Conservation (phyloP, 2,113 vertebrate species). For the Proteles cristata region DNA sequence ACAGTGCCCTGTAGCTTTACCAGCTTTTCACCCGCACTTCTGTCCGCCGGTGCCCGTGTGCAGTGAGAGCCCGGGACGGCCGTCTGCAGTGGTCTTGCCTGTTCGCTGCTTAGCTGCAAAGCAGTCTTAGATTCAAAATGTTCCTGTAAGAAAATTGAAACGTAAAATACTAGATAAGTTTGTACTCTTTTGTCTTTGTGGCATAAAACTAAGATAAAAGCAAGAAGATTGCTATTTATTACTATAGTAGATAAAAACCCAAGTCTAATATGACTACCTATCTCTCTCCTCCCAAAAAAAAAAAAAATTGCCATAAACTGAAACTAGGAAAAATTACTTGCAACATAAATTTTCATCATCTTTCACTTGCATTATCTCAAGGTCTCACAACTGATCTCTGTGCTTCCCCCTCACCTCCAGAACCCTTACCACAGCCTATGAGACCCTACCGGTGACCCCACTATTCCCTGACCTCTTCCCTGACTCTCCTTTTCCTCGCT, state of each 20-base stretch:
- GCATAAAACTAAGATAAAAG: not conserved
- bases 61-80: not conserved
- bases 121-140: not conserved
- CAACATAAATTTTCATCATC: not conserved
- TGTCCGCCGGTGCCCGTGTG: not conserved
- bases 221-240: slow-evolving; percentile 41
- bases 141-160: slow-evolving; percentile 14
- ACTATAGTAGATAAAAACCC: not conserved
- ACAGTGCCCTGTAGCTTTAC: not conserved
- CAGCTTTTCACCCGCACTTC: not conserved
- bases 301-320: not conserved
- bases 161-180: not conserved
- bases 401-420: not conserved
- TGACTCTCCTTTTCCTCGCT: not conserved
- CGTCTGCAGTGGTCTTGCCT: not conserved
- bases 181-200: not conserved
- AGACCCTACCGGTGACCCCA: too few species aligned
- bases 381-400: not conserved
- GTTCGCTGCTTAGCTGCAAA: not conserved
- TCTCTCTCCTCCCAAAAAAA: not conserved
- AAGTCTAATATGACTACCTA: not conserved
- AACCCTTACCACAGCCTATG: not conserved
- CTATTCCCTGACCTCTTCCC: not conserved
- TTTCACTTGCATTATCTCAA: not conserved
- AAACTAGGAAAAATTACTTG: not conserved